Evolutionary conservation across 2,113 vertebrate genomes (phyloP), one percentile per base, ranked within the genome.

Genomic region (Excalfactoria chinensis): DNA sequence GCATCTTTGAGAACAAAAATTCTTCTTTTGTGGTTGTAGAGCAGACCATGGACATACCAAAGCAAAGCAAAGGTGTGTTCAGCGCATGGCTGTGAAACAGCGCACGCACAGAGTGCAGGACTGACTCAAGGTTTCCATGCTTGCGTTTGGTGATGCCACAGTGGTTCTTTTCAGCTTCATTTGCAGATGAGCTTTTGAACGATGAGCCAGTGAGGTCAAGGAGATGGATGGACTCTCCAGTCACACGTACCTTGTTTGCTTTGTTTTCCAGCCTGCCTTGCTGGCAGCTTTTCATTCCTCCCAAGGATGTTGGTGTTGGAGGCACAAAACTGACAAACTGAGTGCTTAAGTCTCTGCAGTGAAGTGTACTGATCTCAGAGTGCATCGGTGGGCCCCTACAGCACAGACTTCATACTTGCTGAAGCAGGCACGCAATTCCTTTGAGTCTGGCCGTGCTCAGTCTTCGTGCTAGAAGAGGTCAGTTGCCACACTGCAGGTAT

Each of bases 191-290:
- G 51, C 9, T 56, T 59, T 25, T 63, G 66, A 23, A n/a, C 1
- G 5, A 41, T 44, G 77, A 78, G 9, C 13, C 51, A 25, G 51
- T 11, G 56, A 89, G 16, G 46, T 49, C 41, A 74, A 14, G 83
- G 37, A 70, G 66, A 28, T 1, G 21, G 71, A 46, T 13, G 74
- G 60, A 30, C 63, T 59, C 95, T 95, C 93, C 69, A 28, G 91
- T 73, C 71, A 93, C 11, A 18, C 49, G 11, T 80, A 26, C 67
- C 87, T 88, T 63, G 62, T 84, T 96, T 46, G 20, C 82, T 95
- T 97, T 97, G 91, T 51, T 88, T 84, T 85, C 34, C 11, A 1
- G 94, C 95, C 96, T 97, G 87, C 73, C 22, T 78, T 46, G 51
- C 69, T 90, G 91, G 7, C 21, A 94, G 8, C 71, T 86, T 84